phyloP scores from a whole-genome alignment of 2,888 invertebrate genomes.

The Calameuta filiformis region DNA sequence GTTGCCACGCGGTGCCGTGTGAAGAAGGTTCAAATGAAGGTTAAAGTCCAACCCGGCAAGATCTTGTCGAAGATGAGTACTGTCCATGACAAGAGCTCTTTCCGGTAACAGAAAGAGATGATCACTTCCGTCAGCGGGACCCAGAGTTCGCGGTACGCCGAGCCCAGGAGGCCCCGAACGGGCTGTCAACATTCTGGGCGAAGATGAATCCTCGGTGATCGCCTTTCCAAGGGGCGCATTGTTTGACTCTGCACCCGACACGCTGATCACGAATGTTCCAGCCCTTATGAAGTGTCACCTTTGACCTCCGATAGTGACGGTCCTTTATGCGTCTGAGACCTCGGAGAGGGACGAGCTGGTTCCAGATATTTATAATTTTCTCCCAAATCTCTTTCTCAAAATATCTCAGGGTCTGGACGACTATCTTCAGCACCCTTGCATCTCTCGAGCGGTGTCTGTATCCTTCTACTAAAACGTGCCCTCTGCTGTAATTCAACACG shows the following conservation, averaged over 20 bases:
- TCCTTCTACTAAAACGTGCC: background rate
- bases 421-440: background rate
- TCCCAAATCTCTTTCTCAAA: background rate
- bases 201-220: background rate
- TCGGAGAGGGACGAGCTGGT: background rate
- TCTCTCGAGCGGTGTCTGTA: background rate
- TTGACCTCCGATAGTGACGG: background rate
- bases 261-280: slow-evolving; percentile 24
- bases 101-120: slow-evolving; percentile 70
- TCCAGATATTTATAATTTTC: background rate
- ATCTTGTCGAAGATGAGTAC: slow-evolving; percentile 68
- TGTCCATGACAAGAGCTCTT: slow-evolving; percentile 70
- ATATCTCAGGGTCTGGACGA: background rate
- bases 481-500: background rate
- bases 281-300: background rate
- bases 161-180: slow-evolving; percentile 58
- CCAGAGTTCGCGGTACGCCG: slow-evolving; percentile 59
- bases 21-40: slow-evolving; percentile 67
- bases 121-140: slow-evolving; percentile 69
- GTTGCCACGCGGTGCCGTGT: slow-evolving; percentile 70
- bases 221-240: slow-evolving; percentile 31
- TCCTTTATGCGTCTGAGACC: background rate
- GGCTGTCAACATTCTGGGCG: slow-evolving; percentile 56
- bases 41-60: slow-evolving; percentile 70
- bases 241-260: slow-evolving; percentile 40